These are phyloP conservation scores for Hystrix cristata DNA, from an alignment of 2,113 vertebrate species.

Conservation along the genomic window DNA sequence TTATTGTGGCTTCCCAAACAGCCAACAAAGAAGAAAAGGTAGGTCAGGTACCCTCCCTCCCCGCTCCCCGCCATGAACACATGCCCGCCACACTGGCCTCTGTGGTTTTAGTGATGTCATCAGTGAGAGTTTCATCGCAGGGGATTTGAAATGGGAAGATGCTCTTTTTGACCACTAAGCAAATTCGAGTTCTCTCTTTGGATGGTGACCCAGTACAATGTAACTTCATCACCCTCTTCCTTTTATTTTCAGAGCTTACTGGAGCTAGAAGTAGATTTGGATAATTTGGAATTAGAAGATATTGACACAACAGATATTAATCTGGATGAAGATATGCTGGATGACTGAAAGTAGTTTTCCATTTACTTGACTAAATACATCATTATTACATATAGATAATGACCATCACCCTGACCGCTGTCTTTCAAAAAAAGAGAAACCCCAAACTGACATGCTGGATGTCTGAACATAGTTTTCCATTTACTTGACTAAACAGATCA, in stretches of 20 bases:
- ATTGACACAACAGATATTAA: conserved; percentile 98
- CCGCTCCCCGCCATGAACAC: fast-evolving
- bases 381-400: conserved; percentile 23
- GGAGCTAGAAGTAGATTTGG: conserved; percentile 96
- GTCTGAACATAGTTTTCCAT: conserved; percentile 86
- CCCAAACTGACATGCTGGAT: conserved; percentile 91
- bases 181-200: not conserved
- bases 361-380: conserved; percentile 81
- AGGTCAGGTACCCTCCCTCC: not conserved
- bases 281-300: conserved; percentile 98
- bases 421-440: conserved; percentile 63
- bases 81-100: not conserved
- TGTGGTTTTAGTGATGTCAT: not conserved
- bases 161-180: not conserved
- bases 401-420: conserved; percentile 52
- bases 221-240: not conserved
- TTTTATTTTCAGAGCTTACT: conserved; percentile 90
- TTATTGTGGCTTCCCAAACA: conserved; percentile 68
- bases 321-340: conserved; percentile 97
- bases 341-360: conserved; percentile 87
- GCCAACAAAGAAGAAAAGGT: conserved; percentile 89
- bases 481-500: conserved; percentile 80
- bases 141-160: not conserved
- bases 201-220: not conserved
- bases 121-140: not conserved